A percentile compares a stretch with the other conserved stretches of the same genome.
Conservation (phyloP, 2,888 invertebrate genomes). For the Asteroscopus sphinx region DNA sequence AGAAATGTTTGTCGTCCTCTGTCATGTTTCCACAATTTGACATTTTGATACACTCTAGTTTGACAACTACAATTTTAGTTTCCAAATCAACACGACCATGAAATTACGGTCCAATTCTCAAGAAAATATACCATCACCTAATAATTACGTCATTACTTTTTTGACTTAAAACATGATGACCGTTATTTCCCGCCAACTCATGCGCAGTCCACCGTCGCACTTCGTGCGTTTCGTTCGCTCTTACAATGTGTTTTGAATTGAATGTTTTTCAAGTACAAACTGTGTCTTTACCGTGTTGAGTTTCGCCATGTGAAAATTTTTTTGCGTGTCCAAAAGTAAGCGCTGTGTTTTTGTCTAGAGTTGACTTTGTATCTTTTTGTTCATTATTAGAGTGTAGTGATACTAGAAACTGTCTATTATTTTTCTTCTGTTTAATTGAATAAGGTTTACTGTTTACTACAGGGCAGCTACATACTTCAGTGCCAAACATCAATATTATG, state of each 20-base stretch:
- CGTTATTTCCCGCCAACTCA: conserved; percentile 64
- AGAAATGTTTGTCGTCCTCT: too few relatives aligned
- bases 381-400: conserved; percentile 20
- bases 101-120: conserved; percentile 23
- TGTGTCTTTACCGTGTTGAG: conserved; percentile 36
- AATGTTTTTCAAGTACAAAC: conserved; percentile 48
- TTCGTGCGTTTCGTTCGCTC: conserved; percentile 79
- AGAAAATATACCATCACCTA: conserved; percentile 29
- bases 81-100: conserved; percentile 10
- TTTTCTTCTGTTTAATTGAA: too few relatives aligned
- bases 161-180: conserved; percentile 50
- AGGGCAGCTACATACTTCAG: too few relatives aligned
- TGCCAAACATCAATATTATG: background rate
- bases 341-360: conserved; percentile 27
- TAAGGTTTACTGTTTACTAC: too few relatives aligned
- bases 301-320: conserved; percentile 48
- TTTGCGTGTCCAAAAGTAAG: conserved; percentile 43
- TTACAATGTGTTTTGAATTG: conserved; percentile 50
- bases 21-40: too few relatives aligned
- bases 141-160: conserved; percentile 46
- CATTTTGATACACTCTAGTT: background rate
- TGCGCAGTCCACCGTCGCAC: conserved; percentile 65
- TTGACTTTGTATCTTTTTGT: background rate
- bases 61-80: background rate
- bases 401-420: too few relatives aligned